phyloP scores from a whole-genome alignment of 1,140 invertebrate species.

The Drosophila orosa region DNA sequence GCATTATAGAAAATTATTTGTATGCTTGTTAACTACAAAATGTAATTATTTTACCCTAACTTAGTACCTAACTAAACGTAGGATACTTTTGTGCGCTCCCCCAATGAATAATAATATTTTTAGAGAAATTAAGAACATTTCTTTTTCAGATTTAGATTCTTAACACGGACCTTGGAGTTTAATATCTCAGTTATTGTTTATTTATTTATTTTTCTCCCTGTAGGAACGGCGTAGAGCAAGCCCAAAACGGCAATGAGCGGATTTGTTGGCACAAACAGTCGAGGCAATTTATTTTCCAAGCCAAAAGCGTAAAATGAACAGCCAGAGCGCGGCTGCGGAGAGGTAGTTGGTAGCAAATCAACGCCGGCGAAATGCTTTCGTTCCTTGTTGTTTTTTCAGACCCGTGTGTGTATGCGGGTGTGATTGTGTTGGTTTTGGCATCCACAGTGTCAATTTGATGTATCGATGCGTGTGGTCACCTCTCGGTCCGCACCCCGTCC shows the following conservation, averaged over 20 bases:
- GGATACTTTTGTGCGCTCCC: no score
- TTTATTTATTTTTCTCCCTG: constrained; percentile 4
- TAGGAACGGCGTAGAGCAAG: constrained; percentile 15
- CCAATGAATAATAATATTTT: no score
- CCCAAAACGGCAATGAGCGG: constrained; percentile 77
- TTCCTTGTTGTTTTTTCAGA: constrained; percentile 29
- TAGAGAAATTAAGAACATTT: no score
- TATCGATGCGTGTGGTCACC: constrained; percentile 77
- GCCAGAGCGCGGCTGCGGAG: constrained; percentile 11
- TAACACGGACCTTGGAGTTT: not conserved
- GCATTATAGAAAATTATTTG: not conserved
- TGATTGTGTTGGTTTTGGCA: constrained; percentile 48
- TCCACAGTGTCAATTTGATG: constrained; percentile 72
- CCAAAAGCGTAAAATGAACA: constrained; percentile 73
- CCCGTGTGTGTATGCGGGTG: constrained; percentile 27
- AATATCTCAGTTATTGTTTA: not conserved
- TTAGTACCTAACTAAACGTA: not conserved
- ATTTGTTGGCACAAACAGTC: constrained; percentile 75
- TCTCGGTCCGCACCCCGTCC: constrained; percentile 5
- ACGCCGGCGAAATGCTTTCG: constrained; percentile 16
- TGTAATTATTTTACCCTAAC: not conserved
- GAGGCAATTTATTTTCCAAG: constrained; percentile 75
- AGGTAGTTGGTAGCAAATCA: constrained; percentile 44
- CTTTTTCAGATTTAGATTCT: not conserved
- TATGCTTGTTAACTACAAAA: no score